Conservation (phyloP, 1,140 invertebrate species). For the Ruditapes philippinarum region DNA sequence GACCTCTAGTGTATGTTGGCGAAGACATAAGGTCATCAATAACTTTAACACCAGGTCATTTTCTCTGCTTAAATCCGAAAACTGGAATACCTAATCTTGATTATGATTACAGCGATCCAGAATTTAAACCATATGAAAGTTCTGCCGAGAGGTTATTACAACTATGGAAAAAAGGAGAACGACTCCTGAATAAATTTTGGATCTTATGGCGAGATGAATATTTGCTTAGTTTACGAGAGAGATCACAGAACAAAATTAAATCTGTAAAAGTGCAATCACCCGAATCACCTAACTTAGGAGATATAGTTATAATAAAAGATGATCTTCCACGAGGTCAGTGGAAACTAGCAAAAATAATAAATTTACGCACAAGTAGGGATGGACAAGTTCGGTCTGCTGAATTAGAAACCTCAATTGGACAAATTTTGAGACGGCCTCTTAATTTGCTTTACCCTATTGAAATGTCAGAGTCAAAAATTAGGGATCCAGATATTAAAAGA, state of each 20-base stretch:
- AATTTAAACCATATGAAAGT: slow-evolving; percentile 17
- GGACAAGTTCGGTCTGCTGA: not conserved
- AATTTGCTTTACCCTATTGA: not conserved
- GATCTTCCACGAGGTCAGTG: not conserved
- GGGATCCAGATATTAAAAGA: too few species aligned
- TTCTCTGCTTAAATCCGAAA: not conserved
- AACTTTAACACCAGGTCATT: not conserved
- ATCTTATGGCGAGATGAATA: not conserved
- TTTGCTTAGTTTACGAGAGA: not conserved
- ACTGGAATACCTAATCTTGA: not conserved
- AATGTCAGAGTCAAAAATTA: too few species aligned
- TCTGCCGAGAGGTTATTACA: not conserved
- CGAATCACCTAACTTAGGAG: too few species aligned
- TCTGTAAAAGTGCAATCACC: too few species aligned
- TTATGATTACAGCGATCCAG: not conserved
- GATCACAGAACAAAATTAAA: too few species aligned
- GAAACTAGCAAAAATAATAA: not conserved
- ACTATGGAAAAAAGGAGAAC: too few species aligned
- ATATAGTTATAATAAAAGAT: not conserved
- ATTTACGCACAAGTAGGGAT: not conserved
- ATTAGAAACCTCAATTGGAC: not conserved
- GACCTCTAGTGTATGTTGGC: too few species aligned
- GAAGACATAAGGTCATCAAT: not conserved
- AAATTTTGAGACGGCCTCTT: not conserved
- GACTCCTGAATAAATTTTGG: not conserved